Conservation (phyloP, 2,113 vertebrate genomes). For the Bubo blakistoni region DNA sequence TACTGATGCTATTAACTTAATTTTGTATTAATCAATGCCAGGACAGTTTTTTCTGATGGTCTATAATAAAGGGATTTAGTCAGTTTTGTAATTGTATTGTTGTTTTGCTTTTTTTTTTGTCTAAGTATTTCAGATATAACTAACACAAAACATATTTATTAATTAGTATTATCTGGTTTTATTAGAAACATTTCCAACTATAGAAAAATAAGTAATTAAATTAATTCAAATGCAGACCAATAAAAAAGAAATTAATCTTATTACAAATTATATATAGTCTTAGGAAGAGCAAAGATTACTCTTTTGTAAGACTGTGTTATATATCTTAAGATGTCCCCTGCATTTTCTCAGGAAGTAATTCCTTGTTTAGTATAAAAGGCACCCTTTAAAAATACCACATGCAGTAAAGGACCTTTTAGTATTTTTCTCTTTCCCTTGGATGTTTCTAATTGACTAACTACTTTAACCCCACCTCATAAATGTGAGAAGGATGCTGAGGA, state of each 20-base stretch:
- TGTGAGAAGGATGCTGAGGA: neutral
- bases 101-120: neutral
- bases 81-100: neutral
- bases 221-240: neutral
- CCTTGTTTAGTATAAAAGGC: neutral
- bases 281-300: neutral
- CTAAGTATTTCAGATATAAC: neutral
- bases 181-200: neutral
- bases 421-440: neutral
- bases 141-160: neutral
- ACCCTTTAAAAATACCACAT: neutral
- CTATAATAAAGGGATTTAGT: neutral
- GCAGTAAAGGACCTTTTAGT: neutral
- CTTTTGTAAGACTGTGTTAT: neutral
- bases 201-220: neutral
- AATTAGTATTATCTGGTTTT: neutral
- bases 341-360: neutral
- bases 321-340: neutral
- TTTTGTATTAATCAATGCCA: neutral
- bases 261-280: neutral
- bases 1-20: neutral
- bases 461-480: neutral
- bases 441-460: neutral
- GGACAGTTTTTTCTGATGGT: neutral
- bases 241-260: neutral